Percentiles rank a stretch among this genome's conserved stretches.
Evolutionary conservation across 2,797 vertebrate genomes (phyloP).

Genomic region (Tragelaphus eurycerus): DNA sequence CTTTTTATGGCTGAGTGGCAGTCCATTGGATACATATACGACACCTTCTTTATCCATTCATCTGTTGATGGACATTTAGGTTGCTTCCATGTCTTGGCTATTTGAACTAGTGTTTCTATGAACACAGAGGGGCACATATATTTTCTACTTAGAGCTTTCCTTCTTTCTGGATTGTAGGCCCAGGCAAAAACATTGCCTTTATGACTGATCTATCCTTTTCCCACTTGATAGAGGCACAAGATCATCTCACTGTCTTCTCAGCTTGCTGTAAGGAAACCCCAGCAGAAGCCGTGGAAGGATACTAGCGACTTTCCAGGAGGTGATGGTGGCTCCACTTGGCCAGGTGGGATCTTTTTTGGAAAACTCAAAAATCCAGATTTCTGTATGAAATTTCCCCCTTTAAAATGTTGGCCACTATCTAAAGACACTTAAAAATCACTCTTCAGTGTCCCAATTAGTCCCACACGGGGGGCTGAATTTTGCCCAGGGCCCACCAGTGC

Average conservation of each 20-base stretch:
- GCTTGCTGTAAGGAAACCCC: neutral
- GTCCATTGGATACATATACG: neutral
- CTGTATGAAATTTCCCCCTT: neutral
- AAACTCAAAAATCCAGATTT: neutral
- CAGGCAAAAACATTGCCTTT: too few species aligned
- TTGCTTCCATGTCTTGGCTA: neutral
- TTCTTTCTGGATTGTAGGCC: neutral
- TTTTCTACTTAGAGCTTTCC: neutral
- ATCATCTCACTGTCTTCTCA: rapidly evolving
- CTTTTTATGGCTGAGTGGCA: neutral
- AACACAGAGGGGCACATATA: rapidly evolving
- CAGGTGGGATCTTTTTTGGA: neutral
- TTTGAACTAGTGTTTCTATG: neutral
- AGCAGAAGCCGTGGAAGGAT: rapidly evolving
- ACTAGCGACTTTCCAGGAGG: neutral
- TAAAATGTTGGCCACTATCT: neutral
- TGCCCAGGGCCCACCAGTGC: too few species aligned
- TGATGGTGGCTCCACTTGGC: rapidly evolving
- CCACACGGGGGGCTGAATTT: neutral
- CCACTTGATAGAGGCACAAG: rapidly evolving
- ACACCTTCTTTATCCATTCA: neutral
- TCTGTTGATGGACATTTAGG: neutral
- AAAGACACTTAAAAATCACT: neutral
- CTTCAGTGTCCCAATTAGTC: neutral
- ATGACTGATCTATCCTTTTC: neutral